phyloP scores from a whole-genome alignment of 2,113 vertebrate species.

The Genyomyrus donnyi region DNA sequence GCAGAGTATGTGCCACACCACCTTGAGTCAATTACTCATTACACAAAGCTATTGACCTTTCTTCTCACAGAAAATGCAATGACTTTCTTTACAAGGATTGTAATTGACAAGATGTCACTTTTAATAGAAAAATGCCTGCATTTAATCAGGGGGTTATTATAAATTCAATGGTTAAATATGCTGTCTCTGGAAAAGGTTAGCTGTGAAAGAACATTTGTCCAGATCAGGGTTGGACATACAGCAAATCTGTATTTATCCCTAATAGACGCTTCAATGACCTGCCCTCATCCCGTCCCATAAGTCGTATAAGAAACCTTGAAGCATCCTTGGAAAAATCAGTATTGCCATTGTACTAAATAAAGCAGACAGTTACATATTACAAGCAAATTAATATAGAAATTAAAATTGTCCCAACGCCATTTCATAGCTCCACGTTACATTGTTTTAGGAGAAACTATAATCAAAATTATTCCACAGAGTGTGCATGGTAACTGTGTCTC shows the following conservation, averaged over 20 bases:
- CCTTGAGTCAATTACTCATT: slow-evolving; percentile 71
- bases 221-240: slow-evolving; percentile 47
- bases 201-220: slow-evolving; percentile 52
- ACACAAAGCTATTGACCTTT: slow-evolving; percentile 72
- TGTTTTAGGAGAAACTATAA: slow-evolving; percentile 2
- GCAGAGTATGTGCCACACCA: slow-evolving; percentile 52
- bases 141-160: slow-evolving; percentile 64
- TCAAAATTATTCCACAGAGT: slow-evolving; percentile 5
- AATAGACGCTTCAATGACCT: slow-evolving; percentile 42
- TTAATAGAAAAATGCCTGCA: slow-evolving; percentile 69
- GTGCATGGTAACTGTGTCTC: neutral
- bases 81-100: slow-evolving; percentile 63
- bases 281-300: neutral
- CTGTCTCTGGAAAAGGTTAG: slow-evolving; percentile 54
- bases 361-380: neutral
- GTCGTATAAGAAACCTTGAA: neutral
- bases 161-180: slow-evolving; percentile 58
- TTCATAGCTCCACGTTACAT: neutral
- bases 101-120: slow-evolving; percentile 75
- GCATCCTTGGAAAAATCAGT: neutral
- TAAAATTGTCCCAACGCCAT: neutral
- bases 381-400: slow-evolving; percentile 4
- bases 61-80: slow-evolving; percentile 66
- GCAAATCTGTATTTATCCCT: slow-evolving; percentile 46
- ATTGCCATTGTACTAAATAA: neutral